These are phyloP conservation scores for Sciurus carolinensis DNA, from an alignment of 2,797 vertebrate genomes.

Conservation along the genomic window DNA sequence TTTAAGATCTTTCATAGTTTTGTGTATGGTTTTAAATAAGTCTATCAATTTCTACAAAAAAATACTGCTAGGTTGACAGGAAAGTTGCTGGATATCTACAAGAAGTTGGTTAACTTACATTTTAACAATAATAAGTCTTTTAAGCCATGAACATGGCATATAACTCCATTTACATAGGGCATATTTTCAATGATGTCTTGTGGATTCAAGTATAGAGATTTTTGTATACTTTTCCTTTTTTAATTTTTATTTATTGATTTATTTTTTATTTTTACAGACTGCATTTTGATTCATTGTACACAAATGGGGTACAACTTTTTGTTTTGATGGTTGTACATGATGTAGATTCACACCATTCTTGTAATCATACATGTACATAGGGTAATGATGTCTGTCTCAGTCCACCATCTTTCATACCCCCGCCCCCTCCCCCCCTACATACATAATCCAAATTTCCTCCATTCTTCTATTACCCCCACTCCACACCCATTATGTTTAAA, in stretches of 20 bases:
- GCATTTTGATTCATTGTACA: no score
- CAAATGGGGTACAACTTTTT: no score
- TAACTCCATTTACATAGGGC: background rate
- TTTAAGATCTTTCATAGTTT: background rate
- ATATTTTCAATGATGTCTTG: background rate
- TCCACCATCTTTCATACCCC: no score
- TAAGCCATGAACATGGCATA: background rate
- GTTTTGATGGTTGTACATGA: no score
- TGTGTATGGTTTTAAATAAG: background rate
- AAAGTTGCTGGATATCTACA: background rate
- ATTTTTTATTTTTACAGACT: no score
- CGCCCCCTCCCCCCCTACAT: no score
- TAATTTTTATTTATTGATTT: no score
- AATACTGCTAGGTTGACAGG: background rate
- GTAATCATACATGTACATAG: no score
- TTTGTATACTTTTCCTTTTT: background rate
- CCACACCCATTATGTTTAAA: background rate
- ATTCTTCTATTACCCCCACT: no score
- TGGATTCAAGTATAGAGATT: background rate
- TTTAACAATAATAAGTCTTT: background rate
- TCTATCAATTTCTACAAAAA: background rate
- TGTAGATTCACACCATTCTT: no score
- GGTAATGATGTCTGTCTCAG: no score
- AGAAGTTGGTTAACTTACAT: background rate
- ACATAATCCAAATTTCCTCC: no score